Conservation (phyloP, 2,113 vertebrate species). For the Capreolus pygargus region DNA sequence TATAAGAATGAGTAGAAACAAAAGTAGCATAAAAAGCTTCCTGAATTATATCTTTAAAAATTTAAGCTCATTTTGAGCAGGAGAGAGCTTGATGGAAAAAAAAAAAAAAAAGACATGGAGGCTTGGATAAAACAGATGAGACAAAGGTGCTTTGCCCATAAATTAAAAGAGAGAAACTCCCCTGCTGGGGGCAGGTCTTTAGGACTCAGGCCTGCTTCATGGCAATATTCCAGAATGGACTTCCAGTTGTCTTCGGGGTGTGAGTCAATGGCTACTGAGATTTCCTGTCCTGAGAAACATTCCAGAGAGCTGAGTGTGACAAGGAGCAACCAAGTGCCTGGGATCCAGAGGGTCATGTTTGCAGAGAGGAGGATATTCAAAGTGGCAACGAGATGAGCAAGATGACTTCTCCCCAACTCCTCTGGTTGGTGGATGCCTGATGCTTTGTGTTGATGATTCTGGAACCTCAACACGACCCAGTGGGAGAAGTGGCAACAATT, state of each 20-base stretch:
- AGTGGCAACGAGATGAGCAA: neutral
- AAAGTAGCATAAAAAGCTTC: neutral
- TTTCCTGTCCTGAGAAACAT: slow-evolving; percentile 40
- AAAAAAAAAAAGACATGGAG: neutral
- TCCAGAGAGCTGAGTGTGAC: neutral
- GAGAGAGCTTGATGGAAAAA: neutral
- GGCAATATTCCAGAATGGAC: neutral
- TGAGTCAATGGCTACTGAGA: slow-evolving; percentile 4
- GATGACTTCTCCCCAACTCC: neutral
- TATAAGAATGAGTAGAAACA: neutral
- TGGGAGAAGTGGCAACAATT: neutral
- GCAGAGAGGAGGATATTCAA: neutral
- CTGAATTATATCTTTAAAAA: slow-evolving; percentile 21
- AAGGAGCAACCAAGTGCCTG: neutral
- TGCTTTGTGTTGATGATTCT: neutral
- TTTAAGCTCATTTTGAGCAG: neutral
- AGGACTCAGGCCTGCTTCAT: neutral
- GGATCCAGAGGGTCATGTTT: neutral
- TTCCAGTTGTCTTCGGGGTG: neutral
- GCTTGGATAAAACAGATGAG: neutral
- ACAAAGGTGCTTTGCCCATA: neutral
- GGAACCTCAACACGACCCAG: neutral
- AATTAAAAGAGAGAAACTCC: neutral
- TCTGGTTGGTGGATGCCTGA: neutral
- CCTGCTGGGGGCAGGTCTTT: neutral